Evolutionary conservation across 64 coral and sea anemone species (phyloP).

Genomic region (Montipora cactus): DNA sequence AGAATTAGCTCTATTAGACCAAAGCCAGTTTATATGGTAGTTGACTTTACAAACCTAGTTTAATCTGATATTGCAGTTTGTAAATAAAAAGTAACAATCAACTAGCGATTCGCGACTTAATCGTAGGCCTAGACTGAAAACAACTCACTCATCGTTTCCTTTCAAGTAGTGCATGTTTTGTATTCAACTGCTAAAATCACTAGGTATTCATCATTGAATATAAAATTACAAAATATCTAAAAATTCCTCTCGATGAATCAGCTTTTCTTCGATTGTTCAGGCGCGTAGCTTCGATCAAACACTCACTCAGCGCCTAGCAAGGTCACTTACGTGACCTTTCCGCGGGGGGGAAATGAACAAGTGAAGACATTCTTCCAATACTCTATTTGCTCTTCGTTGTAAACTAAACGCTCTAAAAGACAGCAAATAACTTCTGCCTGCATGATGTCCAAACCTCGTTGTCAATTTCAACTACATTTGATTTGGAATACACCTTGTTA

Average conservation of each 20-base stretch:
- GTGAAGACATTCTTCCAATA: background rate
- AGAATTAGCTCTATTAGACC: background rate
- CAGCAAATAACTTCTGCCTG: background rate
- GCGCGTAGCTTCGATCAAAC: background rate
- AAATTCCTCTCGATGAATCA: background rate
- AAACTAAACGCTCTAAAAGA: background rate
- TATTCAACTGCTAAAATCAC: background rate
- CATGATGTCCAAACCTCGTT: no score
- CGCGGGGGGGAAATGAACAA: background rate
- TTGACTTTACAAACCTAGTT: background rate
- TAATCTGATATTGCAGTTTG: background rate
- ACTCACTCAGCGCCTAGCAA: background rate
- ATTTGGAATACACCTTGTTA: no score
- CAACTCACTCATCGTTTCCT: background rate
- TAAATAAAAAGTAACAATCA: conserved; percentile 1
- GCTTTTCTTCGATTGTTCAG: background rate
- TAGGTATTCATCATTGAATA: background rate
- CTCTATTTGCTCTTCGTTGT: background rate
- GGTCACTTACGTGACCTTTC: background rate
- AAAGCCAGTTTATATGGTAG: background rate
- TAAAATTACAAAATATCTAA: background rate
- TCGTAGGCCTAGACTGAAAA: background rate
- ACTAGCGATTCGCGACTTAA: background rate
- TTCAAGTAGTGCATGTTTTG: conserved; percentile 5
- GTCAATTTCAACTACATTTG: no score